Conservation (phyloP, 2,888 invertebrate genomes). For the Cryptocheilus praepositus region DNA sequence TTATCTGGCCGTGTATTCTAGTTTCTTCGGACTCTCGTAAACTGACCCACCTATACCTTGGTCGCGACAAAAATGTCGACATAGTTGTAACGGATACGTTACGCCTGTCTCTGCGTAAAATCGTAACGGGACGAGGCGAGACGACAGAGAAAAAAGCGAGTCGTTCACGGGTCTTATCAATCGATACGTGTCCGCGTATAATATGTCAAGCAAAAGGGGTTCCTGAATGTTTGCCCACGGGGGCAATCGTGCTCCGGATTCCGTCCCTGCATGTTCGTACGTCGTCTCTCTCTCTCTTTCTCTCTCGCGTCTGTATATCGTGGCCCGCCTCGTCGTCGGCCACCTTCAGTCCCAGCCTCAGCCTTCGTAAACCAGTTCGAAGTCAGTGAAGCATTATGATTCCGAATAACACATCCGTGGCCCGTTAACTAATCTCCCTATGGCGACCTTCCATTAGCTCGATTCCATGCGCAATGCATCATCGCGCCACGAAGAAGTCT, state of each 20-base stretch:
- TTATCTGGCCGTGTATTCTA: no score
- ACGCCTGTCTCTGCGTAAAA: no score
- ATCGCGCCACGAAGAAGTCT: slow-evolving; percentile 30
- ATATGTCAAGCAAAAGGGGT: no score
- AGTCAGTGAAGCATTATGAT: slow-evolving; percentile 63
- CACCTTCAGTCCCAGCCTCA: slow-evolving; percentile 4
- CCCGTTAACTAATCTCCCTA: slow-evolving; percentile 66
- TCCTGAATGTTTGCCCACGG: no score
- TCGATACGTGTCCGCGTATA: no score
- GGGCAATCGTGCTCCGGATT: slow-evolving; percentile 9
- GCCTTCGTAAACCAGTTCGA: slow-evolving; percentile 58
- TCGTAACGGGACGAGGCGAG: no score
- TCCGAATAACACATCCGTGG: slow-evolving; percentile 59
- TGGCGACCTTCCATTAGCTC: slow-evolving; percentile 65
- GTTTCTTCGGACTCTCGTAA: no score
- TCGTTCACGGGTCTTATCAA: no score
- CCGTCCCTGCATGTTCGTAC: neutral
- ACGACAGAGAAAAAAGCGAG: no score
- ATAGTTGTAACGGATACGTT: no score
- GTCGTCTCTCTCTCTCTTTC: neutral
- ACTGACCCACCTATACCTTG: no score
- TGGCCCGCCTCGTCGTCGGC: slow-evolving; percentile 9
- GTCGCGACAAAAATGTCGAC: no score
- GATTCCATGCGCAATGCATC: slow-evolving; percentile 65
- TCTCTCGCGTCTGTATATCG: neutral